Evolutionary conservation across 2,797 vertebrate genomes (phyloP).

Genomic region (Syngnathus acus): DNA sequence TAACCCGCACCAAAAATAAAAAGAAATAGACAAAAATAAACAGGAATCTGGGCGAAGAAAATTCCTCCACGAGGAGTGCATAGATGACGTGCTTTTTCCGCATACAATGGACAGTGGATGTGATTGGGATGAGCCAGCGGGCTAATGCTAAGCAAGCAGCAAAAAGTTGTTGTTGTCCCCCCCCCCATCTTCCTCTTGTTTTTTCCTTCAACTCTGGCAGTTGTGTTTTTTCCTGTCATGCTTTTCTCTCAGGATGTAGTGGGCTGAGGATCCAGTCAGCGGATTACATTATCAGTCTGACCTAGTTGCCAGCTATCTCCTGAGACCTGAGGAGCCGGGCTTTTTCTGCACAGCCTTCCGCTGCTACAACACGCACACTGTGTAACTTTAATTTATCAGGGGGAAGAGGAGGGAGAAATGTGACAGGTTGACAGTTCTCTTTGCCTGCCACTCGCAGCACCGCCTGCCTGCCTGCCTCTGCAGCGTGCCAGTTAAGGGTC

Average conservation of each 20-base stretch:
- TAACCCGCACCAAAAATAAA: slow-evolving; percentile 26
- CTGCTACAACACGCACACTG: slow-evolving; percentile 68
- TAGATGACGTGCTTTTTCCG: slow-evolving; percentile 34
- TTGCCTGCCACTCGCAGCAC: slow-evolving; percentile 67
- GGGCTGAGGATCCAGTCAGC: slow-evolving; percentile 74
- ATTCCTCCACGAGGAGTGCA: slow-evolving; percentile 17
- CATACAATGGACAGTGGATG: slow-evolving; percentile 6
- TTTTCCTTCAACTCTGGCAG: slow-evolving; percentile 23
- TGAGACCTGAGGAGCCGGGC: slow-evolving; percentile 72
- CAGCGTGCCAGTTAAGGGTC: slow-evolving; percentile 62
- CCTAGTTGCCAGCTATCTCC: slow-evolving; percentile 77
- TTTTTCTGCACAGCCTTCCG: slow-evolving; percentile 70
- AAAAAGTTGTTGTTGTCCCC: slow-evolving; percentile 39
- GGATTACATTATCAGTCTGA: slow-evolving; percentile 80
- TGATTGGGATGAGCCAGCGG: slow-evolving; percentile 5
- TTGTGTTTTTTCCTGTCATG: slow-evolving; percentile 50
- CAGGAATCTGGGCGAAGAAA: slow-evolving; percentile 9
- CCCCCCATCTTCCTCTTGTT: not conserved
- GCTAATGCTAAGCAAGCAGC: slow-evolving; percentile 26
- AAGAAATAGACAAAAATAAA: not conserved
- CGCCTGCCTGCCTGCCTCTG: slow-evolving; percentile 58
- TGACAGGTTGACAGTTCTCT: slow-evolving; percentile 75
- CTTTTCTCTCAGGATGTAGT: slow-evolving; percentile 61
- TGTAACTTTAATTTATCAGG: slow-evolving; percentile 74
- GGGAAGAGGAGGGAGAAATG: slow-evolving; percentile 66